Base-by-base conservation (phyloP, 2,888 invertebrate species). In the Hoplodrina ambigua region DNA sequence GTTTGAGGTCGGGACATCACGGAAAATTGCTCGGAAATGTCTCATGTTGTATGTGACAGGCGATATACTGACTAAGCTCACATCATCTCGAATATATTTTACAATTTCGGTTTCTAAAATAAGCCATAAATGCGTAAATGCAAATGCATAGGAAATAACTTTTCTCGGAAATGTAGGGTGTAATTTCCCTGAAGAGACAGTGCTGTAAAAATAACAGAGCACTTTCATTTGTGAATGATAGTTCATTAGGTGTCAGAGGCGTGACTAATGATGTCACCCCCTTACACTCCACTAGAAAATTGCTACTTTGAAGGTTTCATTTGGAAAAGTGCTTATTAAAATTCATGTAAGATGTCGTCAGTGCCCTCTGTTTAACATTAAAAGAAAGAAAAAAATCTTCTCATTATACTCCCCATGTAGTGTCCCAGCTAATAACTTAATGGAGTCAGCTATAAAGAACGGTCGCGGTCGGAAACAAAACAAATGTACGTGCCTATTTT, bases 371-470 rank as follows among this genome's bases (percentile, higher is more conserved):
- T 75, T 75, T 62, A 53, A 65, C 72, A 63, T 55, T 70, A 62
- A 62, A 64, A 72, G 19, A 58, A 72, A 62, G 71, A 74, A 75
- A 71, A n/a, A 37, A 72, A 54, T 44, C 10, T 76, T 25, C 37
- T 78, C 65, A 80, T 77, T 76, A 84, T 82, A 80, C 75, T 69
- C 44, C 37, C 70, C 66, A 68, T 80, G 78, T 65, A 65, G 61
- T 71, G 69, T 75, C 61, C 76, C 68, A 62, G 71, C 76, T 86
- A 86, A 86, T 86, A 84, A 80, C 80, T 79, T 81, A 87, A 89
- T 86, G 85, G 84, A 84, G 69, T 78, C 72, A 73, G 72, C 69
- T 83, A 73, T 72, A 68, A 76, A 75, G 57, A 75, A 68, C 58
- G 69, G 75, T 59, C 57, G 78, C 64, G 75, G 75, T 79, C 62